Percentiles rank a stretch among this genome's conserved stretches.
phyloP scores from a whole-genome alignment of 2,888 invertebrate genomes.

The Synergus japonicus region DNA sequence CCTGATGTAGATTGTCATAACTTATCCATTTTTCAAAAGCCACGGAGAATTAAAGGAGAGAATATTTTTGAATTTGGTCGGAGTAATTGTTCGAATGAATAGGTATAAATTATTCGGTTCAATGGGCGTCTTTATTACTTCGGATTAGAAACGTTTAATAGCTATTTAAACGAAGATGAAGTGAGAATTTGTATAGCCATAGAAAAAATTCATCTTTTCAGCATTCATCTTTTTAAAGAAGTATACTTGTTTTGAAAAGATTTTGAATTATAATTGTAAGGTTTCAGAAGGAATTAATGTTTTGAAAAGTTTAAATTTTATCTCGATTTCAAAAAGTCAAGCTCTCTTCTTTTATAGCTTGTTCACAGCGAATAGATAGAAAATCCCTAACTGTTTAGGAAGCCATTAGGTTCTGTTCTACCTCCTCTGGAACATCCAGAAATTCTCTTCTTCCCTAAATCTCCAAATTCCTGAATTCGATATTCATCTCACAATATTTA shows the following conservation, averaged over 20 bases:
- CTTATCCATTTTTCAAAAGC: slow-evolving; percentile 23
- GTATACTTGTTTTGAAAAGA: background rate
- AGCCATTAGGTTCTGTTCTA: background rate
- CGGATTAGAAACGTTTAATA: background rate
- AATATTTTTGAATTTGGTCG: background rate
- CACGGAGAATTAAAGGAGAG: background rate
- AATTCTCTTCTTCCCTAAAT: background rate
- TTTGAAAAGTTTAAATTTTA: background rate
- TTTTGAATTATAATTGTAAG: too few relatives aligned
- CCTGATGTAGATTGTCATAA: slow-evolving; percentile 15
- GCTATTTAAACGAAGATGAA: background rate
- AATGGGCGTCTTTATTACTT: background rate
- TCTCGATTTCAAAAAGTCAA: background rate
- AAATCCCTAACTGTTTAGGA: background rate
- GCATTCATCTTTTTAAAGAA: background rate
- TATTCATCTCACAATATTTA: slow-evolving; percentile 13
- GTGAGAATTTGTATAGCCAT: background rate
- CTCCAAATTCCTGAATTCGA: background rate
- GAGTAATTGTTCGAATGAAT: background rate
- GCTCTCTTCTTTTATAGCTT: background rate
- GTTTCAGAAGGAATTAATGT: background rate
- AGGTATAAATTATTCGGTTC: background rate
- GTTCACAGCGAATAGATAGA: background rate
- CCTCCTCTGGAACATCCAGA: background rate
- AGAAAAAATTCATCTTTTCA: background rate